These are phyloP conservation scores for Orchestes rusci DNA, from an alignment of 2,888 invertebrate species.

Conservation along the genomic window DNA sequence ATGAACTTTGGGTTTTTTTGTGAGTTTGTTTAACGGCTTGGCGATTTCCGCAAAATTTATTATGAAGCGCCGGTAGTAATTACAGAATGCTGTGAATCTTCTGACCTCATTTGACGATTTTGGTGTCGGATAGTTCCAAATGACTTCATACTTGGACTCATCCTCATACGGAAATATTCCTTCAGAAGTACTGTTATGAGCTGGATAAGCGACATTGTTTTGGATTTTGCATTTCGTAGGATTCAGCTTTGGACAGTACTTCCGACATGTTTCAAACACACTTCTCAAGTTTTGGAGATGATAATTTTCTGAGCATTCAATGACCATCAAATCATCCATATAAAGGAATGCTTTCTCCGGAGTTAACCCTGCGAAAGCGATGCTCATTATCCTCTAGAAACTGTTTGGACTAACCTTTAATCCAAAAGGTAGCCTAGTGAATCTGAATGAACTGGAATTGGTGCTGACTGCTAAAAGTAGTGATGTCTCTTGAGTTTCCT, in stretches of 20 bases:
- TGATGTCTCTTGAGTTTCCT: too few species aligned
- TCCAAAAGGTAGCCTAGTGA: neutral
- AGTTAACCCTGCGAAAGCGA: neutral
- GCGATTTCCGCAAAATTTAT: neutral
- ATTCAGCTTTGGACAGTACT: neutral
- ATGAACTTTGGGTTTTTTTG: too few species aligned
- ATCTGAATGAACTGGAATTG: neutral
- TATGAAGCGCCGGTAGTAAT: neutral
- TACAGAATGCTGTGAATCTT: neutral
- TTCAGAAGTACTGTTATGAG: neutral
- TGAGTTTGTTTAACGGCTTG: too few species aligned
- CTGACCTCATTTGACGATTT: neutral
- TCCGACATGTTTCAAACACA: neutral
- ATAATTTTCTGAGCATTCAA: neutral
- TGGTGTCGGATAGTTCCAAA: neutral
- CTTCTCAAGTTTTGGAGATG: neutral
- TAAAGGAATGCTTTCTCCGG: neutral
- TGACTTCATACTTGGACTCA: neutral
- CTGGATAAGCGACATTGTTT: neutral
- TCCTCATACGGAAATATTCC: neutral
- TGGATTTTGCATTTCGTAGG: neutral
- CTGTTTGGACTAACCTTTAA: slow-evolving; percentile 1
- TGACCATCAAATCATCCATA: neutral
- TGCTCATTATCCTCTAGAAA: neutral
- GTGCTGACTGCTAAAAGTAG: slow-evolving; percentile 1